Base-by-base conservation (phyloP, 2,113 vertebrate species). In the Caracal caracal region DNA sequence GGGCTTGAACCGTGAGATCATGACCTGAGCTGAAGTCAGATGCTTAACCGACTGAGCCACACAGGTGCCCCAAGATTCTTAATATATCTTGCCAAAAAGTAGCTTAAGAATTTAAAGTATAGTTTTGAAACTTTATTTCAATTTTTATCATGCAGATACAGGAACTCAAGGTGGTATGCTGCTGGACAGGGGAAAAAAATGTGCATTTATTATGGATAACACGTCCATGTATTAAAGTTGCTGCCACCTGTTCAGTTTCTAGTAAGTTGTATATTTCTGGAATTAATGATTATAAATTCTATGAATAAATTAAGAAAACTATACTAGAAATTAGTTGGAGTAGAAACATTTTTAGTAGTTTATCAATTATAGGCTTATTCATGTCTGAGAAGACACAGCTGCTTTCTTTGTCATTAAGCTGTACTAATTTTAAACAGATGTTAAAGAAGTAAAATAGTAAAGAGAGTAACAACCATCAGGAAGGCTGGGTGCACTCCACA, bases 241-340 rank as follows among this genome's bases (percentile, higher is more conserved):
- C 49, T 88, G 87, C 68, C 33, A 81, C 35, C 66, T 75, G 12
- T 87, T 73, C 56, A 95, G 65, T 35, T 73, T 87, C 89, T 75
- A 88, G 53, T 47, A 82, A 81, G 82, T 12, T 61, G 75, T 81
- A 75, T 33, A n/a, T 76, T 82, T 88, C 56, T 66, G 49, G 53
- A 88, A 82, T 81, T 16, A 92, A 66, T 88, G 43, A 75, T 75
- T 83, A 43, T 73, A 47, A n/a, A 82, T 56, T 88, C 56, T 35
- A 73, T 33, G 81, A 83, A 56, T 82, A 92, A 56, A 73, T 92
- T 95, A 80, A 81, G 59, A 88, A 92, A 81, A 66, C 28, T 61
- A 35, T 59, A 81, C 40, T 73, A 88, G 66, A 88, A 37, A 75
- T 75, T 56, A 92, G 65, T 70, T 80, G 65, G 35, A 63, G 47